Base-by-base conservation (phyloP, 2,888 invertebrate species). In the Mylabris sibirica region DNA sequence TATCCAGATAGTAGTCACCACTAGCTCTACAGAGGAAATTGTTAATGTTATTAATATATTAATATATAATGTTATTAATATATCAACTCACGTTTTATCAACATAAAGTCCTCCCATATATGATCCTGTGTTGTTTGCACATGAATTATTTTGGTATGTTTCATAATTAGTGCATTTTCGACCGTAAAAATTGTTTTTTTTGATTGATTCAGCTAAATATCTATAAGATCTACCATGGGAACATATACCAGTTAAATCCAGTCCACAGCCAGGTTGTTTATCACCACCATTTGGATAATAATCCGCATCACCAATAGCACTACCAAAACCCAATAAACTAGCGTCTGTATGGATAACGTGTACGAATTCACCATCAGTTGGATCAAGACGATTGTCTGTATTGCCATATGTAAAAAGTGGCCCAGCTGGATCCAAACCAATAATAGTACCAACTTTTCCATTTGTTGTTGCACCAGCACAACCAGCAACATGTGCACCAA, bases 1-100 rank as follows among this genome's bases (percentile, higher is more conserved):
- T 93, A 71, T 85, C 83, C 0, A 92, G 85, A 77, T 88, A 92
- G 78, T 87, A 91, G 64, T 87, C 85, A 3, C 92, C 92, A 6
- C 84, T 81, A 1, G 87, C 83, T n/a, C 81, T 79, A 60, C n/a
- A 75, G 75, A 41, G 60, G 66, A 70, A 68, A 70, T 53, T 49
- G 11, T 30, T 24, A 62, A 22, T 9, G 59, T 59, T 64, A 35
- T 35, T 35, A 57, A 24, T 26, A 64, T 30, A 30, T 57, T 38
- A 59, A 30, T 69, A 66, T 17, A 61, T 30, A 30, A 3, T 26
- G n/a, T 44, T 44, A 5, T 44, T 17, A 17, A n/a, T 44, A n/a
- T 67, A 53, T 61, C 44, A 22, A 70, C 68, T 70, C 70, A 71
- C 71, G 44, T 30, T 38, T 63, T 66, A 59, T 76, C 68, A 14